Evolutionary conservation across 2,888 invertebrate species (phyloP), one percentile per base, ranked within the genome.

Genomic region (Thecocarcelia acutangulata): DNA sequence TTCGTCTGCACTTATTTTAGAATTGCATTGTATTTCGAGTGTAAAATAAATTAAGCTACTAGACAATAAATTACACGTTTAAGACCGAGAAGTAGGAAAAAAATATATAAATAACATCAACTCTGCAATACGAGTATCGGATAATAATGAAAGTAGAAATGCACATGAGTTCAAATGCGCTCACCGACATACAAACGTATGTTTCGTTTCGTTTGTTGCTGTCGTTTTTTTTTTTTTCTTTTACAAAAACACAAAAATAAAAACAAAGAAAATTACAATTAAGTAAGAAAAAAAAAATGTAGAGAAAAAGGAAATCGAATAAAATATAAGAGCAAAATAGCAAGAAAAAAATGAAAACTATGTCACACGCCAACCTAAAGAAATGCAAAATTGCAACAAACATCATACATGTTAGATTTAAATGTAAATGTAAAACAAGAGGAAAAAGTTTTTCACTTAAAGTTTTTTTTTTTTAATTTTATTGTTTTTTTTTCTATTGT

Each of bases 351-450:
- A 44, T 56, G 37, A 84, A 85, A 84, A 86, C 81, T 85, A 76
- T 86, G 85, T 85, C 85, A 83, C 84, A 85, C 84, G 85, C 84
- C 80, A 83, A 64, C 73, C 54, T 73, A 50, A 50, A 75, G 75
- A 48, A 80, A 68, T 24, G 58, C 40, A 61, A 66, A 64, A 46
- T 46, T 42, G 4, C n/a, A 48, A 44, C 42, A 79, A 56, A 28
- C 42, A 69, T 13, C 48, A 42, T 46, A 28, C 37, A 61, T 44
- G 15, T 8, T 2, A 24, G 24, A 3, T 2, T 8, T 33, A 58
- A 66, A 59, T 77, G 61, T 12, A 46, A 73, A 40, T 64, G 61
- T 40, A 75, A 64, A 79, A 61, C 44, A 76, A 68, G 21, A 42
- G 50, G 66, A 61, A 74, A 70, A 64, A 66, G 56, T 64, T 50